Conservation (phyloP, 2,888 invertebrate species). For the Cantharis rufa region DNA sequence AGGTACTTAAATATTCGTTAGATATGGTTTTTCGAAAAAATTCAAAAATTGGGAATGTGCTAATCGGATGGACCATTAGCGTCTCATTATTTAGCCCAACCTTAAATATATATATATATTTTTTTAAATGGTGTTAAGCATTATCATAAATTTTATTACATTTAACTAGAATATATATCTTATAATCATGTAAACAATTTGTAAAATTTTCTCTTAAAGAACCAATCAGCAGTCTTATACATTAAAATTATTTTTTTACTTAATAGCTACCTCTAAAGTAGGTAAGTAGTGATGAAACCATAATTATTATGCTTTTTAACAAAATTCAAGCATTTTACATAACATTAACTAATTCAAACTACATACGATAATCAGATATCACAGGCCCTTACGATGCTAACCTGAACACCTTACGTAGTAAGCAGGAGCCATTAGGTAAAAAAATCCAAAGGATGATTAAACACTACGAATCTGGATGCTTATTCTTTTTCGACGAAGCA, state of each 20-base stretch:
- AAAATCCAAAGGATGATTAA: constrained; percentile 6
- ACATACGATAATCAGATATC: constrained; percentile 35
- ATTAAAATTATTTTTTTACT: not conserved
- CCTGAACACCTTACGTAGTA: constrained; percentile 37
- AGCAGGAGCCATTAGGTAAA: constrained; percentile 12
- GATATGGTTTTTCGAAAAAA: not conserved
- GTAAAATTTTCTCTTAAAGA: not conserved
- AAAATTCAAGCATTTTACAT: constrained; percentile 13
- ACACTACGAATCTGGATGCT: constrained; percentile 18
- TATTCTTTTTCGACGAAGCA: constrained; percentile 7
- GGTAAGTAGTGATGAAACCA: not conserved
- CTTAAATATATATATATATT: not conserved
- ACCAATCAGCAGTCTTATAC: constrained; percentile 1
- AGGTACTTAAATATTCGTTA: not conserved
- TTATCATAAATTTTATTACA: not conserved
- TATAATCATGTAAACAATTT: not conserved
- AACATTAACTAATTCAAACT: constrained; percentile 29
- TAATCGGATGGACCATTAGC: not conserved
- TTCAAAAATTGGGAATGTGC: not conserved
- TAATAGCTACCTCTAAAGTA: not conserved
- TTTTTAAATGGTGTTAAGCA: constrained; percentile 1
- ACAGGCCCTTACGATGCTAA: constrained; percentile 36
- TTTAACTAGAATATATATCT: not conserved
- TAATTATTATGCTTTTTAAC: not conserved
- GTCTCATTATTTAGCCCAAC: not conserved